phyloP scores from a whole-genome alignment of 2,888 invertebrate genomes.

The Suillia variegata region DNA sequence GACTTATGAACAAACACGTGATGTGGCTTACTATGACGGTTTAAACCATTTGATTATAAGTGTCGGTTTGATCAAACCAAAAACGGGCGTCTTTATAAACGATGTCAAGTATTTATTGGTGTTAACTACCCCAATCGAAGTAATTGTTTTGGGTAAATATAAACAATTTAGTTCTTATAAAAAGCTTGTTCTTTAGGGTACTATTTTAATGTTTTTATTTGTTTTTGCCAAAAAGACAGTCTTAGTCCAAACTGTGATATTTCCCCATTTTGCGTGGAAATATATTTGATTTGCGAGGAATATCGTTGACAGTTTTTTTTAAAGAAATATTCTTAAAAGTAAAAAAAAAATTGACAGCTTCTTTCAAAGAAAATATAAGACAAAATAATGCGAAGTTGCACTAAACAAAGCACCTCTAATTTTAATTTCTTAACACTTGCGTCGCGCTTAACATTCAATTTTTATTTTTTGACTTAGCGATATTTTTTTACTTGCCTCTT shows the following conservation, averaged over 20 bases:
- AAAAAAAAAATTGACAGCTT: too few relatives aligned
- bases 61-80: conserved; percentile 89
- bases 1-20: conserved; percentile 94
- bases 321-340: too few relatives aligned
- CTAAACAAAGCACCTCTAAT: too few relatives aligned
- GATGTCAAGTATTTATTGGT: conserved; percentile 91
- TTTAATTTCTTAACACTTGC: too few relatives aligned
- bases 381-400: too few relatives aligned
- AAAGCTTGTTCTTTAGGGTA: too few relatives aligned
- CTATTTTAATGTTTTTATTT: neutral
- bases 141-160: conserved; percentile 66
- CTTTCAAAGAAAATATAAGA: too few relatives aligned
- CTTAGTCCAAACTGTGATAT: neutral
- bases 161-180: too few relatives aligned
- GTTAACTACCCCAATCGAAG: conserved; percentile 92
- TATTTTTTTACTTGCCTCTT: too few relatives aligned
- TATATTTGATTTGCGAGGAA: conserved; percentile 4
- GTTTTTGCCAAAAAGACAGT: too few relatives aligned
- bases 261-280: neutral
- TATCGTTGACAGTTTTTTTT: neutral
- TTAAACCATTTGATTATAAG: conserved; percentile 92
- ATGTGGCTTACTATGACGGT: conserved; percentile 96
- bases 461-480: too few relatives aligned
- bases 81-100: conserved; percentile 83
- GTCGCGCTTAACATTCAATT: too few relatives aligned